Evolutionary conservation across 2,888 invertebrate genomes (phyloP).

Genomic region (Venusia cambrica): DNA sequence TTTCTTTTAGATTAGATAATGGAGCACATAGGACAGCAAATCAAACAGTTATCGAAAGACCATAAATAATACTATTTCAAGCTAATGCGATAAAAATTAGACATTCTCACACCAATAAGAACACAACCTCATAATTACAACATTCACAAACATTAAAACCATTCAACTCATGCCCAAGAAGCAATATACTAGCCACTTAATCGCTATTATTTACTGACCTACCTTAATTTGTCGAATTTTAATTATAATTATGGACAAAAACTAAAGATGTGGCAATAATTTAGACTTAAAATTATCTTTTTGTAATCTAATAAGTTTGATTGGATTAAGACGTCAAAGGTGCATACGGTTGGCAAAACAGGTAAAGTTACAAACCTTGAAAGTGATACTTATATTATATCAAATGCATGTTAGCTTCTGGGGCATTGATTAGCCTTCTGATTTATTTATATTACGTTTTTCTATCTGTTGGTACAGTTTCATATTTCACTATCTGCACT

Average conservation of each 20-base stretch:
- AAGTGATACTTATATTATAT: slow-evolving; percentile 45
- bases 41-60: no score
- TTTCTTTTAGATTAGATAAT: no score
- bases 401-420: slow-evolving; percentile 8
- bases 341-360: slow-evolving; percentile 69
- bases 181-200: slow-evolving; percentile 27
- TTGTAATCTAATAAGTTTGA: slow-evolving; percentile 70
- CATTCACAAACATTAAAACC: slow-evolving; percentile 23
- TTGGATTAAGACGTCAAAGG: slow-evolving; percentile 78
- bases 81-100: slow-evolving; percentile 5
- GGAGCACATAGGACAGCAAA: no score
- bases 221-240: slow-evolving; percentile 61
- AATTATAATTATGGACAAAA: slow-evolving; percentile 44
- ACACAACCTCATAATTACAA: slow-evolving; percentile 13
- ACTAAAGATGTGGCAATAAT: slow-evolving; percentile 54
- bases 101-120: slow-evolving; percentile 11
- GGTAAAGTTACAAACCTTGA: slow-evolving; percentile 52
- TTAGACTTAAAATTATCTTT: slow-evolving; percentile 45
- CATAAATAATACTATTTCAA: background rate
- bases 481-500: no score
- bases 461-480: no score
- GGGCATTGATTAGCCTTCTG: slow-evolving; percentile 4
- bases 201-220: slow-evolving; percentile 55
- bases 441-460: slow-evolving; percentile 1
- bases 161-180: slow-evolving; percentile 14